Evolutionary conservation across 1,140 invertebrate species (phyloP), one percentile per base, ranked within the genome.

Genomic region (Bombus pascuorum): DNA sequence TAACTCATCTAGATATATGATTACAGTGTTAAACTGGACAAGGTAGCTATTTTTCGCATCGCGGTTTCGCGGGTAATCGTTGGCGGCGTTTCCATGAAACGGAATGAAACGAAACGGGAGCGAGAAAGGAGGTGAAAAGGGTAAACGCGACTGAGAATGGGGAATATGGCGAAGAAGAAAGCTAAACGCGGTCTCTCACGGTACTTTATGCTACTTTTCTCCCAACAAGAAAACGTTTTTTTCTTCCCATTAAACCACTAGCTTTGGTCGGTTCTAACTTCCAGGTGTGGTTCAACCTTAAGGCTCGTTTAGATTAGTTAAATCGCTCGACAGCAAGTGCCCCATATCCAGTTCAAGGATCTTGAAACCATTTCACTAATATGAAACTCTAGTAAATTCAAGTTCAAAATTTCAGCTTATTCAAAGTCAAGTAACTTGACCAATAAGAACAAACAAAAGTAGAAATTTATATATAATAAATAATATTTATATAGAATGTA

Each of bases 161-260:
- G 37, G 62, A 59, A 57, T 84, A 89, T 83, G 86, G 85, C 91
- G 88, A 88, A 90, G 91, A 92, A 93, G 93, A 94, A 93, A 94
- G 93, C 91, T 92, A 90, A 92, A 81, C 80, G 73, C 74, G 59
- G 42, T 70, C 57, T 12, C 86, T 91, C 89, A 83, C 87, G 81
- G 91, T 83, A 79, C 76, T 88, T 93, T 90, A 92, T 90, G 92
- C 89, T 92, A 93, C 90, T 93, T 92, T 92, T 87, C 53, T 79
- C 39, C 37, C 18, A 59, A n/a, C 59, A 13, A 82, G 59, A 47
- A 82, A 77, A 81, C 47, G 18, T n/a, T 42, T 15, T 28, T 59
- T 59, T 25, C 57, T 28, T 70, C n/a, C 3, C 8, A 15, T 47
- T 18, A 25, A 1, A 42, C 42, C 47, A 25, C 28, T 25, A 22